Evolutionary conservation across 2,113 vertebrate genomes (phyloP).

Genomic region (Chunga burmeisteri): DNA sequence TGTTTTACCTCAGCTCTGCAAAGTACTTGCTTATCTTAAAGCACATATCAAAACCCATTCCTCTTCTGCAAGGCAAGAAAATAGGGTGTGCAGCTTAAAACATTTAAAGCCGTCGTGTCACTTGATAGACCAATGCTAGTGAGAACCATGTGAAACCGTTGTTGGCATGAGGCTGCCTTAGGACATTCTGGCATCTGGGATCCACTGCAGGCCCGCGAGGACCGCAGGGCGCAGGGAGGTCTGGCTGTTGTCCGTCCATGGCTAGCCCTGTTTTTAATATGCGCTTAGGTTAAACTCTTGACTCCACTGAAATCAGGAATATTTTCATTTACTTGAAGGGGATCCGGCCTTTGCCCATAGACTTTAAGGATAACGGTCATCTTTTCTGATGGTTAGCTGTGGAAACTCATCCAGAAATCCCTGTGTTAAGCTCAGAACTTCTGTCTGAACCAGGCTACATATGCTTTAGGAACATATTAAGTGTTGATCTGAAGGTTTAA

Average conservation of each 20-base stretch:
- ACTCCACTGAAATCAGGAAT: neutral
- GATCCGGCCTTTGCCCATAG: neutral
- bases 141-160: neutral
- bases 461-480: neutral
- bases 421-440: neutral
- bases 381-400: neutral
- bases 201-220: neutral
- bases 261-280: neutral
- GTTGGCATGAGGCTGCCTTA: neutral
- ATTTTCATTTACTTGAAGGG: neutral
- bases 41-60: neutral
- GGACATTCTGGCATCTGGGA: neutral
- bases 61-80: neutral
- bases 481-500: neutral
- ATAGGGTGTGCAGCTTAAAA: neutral
- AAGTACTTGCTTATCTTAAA: conserved; percentile 4
- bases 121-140: neutral
- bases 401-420: neutral
- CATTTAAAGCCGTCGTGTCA: neutral
- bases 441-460: neutral
- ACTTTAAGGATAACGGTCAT: neutral
- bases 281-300: neutral
- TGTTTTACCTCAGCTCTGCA: neutral
- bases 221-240: neutral
- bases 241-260: neutral